These are phyloP conservation scores for Sebastes taczanowskii DNA, from an alignment of 2,797 vertebrate genomes.

Conservation along the genomic window DNA sequence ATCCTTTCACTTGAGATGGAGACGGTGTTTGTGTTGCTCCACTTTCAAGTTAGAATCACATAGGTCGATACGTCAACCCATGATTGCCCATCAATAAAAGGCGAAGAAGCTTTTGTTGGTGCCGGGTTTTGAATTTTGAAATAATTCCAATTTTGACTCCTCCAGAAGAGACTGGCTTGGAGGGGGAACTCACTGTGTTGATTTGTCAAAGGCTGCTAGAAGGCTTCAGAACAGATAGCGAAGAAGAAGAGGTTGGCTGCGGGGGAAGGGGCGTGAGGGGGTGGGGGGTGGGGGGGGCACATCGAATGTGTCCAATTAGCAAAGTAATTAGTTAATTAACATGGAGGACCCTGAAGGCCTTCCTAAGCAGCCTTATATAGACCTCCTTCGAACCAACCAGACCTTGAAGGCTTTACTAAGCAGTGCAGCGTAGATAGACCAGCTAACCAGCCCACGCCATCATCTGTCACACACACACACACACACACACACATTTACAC, in stretches of 20 bases:
- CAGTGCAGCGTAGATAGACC: slow-evolving; percentile 43
- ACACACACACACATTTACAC: slow-evolving; percentile 16
- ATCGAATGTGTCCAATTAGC: slow-evolving; percentile 76
- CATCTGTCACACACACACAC: slow-evolving; percentile 42
- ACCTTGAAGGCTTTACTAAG: slow-evolving; percentile 58
- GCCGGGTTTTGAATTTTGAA: not conserved
- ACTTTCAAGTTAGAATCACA: slow-evolving; percentile 19
- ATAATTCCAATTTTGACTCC: not conserved
- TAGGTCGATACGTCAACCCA: not conserved
- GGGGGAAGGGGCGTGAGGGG: not conserved
- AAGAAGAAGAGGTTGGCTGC: slow-evolving; percentile 16
- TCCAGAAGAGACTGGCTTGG: not conserved
- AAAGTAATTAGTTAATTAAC: slow-evolving; percentile 85
- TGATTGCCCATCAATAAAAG: not conserved
- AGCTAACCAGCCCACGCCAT: slow-evolving; percentile 43
- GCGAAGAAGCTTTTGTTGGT: not conserved
- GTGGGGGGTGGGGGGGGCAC: not conserved
- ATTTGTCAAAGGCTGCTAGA: slow-evolving; percentile 17
- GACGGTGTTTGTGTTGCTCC: slow-evolving; percentile 3
- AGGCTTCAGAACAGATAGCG: slow-evolving; percentile 22
- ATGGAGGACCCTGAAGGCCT: slow-evolving; percentile 70
- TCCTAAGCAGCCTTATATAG: slow-evolving; percentile 56
- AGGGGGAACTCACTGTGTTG: slow-evolving; percentile 3
- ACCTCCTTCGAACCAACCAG: slow-evolving; percentile 55
- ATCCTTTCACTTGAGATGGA: slow-evolving; percentile 9